Conservation (phyloP, 1,140 invertebrate genomes). For the Tribolium madens region DNA sequence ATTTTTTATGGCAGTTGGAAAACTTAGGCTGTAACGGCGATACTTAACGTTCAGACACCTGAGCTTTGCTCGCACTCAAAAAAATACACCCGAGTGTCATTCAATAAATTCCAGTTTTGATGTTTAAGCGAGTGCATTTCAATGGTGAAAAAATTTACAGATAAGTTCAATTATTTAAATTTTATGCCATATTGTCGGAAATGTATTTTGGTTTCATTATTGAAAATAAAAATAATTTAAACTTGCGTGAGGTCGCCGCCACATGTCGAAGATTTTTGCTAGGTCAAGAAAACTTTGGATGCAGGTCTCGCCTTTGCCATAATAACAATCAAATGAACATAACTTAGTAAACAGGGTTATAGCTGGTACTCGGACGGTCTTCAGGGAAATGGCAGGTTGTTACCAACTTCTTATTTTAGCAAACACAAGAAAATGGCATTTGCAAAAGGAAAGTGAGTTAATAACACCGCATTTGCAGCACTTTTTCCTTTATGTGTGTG, state of each 20-base stretch:
- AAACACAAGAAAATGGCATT: conserved; percentile 31
- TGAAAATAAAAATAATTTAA: conserved; percentile 18
- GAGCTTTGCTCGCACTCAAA: conserved; percentile 40
- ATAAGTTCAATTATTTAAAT: too few species aligned
- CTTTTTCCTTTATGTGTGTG: neutral
- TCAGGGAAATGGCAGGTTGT: conserved; percentile 43
- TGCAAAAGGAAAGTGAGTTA: conserved; percentile 16
- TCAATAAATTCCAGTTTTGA: conserved; percentile 20
- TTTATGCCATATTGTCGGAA: too few species aligned
- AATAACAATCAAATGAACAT: conserved; percentile 53
- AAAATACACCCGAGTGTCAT: conserved; percentile 10
- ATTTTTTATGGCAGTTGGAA: conserved; percentile 50
- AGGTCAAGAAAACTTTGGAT: conserved; percentile 16
- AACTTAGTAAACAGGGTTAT: conserved; percentile 51
- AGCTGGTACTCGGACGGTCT: conserved; percentile 45
- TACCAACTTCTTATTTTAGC: conserved; percentile 43
- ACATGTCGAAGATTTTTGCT: too few species aligned
- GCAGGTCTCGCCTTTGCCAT: conserved; percentile 47
- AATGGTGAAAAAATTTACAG: too few species aligned
- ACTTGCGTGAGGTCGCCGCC: too few species aligned
- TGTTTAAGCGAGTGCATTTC: neutral
- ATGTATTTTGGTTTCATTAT: conserved; percentile 2
- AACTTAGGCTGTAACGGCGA: conserved; percentile 44
- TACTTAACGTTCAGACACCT: conserved; percentile 47
- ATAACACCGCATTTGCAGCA: conserved; percentile 8